phyloP scores from a whole-genome alignment of 2,797 vertebrate genomes.

The Babyrousa celebensis region DNA sequence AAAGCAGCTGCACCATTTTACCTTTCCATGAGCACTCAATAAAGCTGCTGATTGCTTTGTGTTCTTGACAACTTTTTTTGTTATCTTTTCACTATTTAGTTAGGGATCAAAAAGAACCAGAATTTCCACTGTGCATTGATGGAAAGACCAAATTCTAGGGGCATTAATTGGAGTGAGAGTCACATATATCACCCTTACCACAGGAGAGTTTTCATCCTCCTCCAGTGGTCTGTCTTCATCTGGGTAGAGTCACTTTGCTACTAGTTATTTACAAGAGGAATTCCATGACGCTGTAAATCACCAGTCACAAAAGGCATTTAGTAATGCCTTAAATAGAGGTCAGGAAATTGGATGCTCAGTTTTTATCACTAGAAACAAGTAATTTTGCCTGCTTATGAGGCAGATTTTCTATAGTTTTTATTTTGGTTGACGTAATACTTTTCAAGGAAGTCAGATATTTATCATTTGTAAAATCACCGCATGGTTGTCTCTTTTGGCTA shows the following conservation, averaged over 20 bases:
- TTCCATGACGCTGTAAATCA: background rate
- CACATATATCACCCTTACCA: background rate
- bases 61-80: background rate
- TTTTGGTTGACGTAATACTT: conserved; percentile 5
- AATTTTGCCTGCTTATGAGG: background rate
- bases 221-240: background rate
- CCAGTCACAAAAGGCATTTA: background rate
- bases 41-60: background rate
- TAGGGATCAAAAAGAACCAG: background rate
- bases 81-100: background rate
- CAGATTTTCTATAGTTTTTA: background rate
- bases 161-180: background rate
- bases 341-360: background rate
- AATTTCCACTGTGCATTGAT: background rate
- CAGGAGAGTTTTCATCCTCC: background rate
- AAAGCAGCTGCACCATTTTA: background rate
- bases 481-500: background rate
- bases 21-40: background rate
- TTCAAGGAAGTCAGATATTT: conserved; percentile 2
- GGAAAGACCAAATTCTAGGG: background rate
- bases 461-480: conserved; percentile 3
- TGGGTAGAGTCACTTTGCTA: background rate
- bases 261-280: background rate
- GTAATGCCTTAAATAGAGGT: background rate
- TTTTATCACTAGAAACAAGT: background rate